Base-by-base conservation (phyloP, 2,888 invertebrate species). In the Cordylochernes scorpioides region DNA sequence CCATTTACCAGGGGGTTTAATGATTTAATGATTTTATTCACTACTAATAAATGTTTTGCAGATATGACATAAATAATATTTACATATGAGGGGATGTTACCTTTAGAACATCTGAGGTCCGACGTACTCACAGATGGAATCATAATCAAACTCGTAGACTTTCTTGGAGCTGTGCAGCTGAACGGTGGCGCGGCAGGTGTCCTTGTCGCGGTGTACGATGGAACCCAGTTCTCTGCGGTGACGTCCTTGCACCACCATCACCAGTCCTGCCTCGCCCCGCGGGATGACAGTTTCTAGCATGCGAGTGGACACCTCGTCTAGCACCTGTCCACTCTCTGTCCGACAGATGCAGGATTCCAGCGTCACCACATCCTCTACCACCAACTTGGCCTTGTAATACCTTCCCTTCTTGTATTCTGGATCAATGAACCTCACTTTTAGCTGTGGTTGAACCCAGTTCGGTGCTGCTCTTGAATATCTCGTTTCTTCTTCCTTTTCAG, bases 351-450 rank as follows among this genome's bases (percentile, higher is more conserved):
- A 19, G 8, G 19, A 19, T 19, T 19, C n/a, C 8, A 19, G n/a
- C n/a, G 19, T 9, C n/a, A 19, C 8, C 19, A 19, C n/a, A 19
- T 19, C 19, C 19, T 19, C 19, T 9, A 19, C n/a, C n/a, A 19
- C 19, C 19, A 27, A 32, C 25, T 35, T 35, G 5, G 29, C 21
- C 14, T 35, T 40, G 24, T 29, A 40, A 32, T 35, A 40, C 24
- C 25, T 16, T 21, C 40, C 40, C 17, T 29, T 31, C 25, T 38
- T 40, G 24, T 32, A 40, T 5, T 27, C 17, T n/a, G 27, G 24
- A 27, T 40, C 36, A 14, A 40, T 30, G 18, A 41, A 37, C 7
- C 40, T 28, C 3, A 40, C 40, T 28, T 34, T 34, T 13, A 40
- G 26, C 18, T 28, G 24, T 15, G 39, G n/a, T n/a, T n/a, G n/a